A percentile compares a stretch with the other conserved stretches of the same genome.
Evolutionary conservation across 1,140 invertebrate genomes (phyloP).

Genomic region (Drosophila neocordata): DNA sequence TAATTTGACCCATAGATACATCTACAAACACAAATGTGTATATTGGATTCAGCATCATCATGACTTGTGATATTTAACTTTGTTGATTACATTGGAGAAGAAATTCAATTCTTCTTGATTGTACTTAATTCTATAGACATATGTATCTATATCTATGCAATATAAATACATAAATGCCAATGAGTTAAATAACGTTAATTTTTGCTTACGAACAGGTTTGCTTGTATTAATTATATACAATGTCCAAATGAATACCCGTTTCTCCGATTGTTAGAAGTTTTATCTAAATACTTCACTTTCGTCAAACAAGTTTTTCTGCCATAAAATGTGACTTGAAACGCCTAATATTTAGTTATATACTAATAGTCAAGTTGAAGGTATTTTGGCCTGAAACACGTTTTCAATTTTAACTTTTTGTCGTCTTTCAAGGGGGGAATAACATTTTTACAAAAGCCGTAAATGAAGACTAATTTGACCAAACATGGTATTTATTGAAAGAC

Average conservation of each 20-base stretch:
- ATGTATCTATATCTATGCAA: too few species aligned
- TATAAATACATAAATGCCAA: not conserved
- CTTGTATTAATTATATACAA: slow-evolving; percentile 38
- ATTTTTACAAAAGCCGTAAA: not conserved
- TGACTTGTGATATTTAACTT: slow-evolving; percentile 3
- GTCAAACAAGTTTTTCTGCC: slow-evolving; percentile 47
- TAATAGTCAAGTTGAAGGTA: slow-evolving; percentile 30
- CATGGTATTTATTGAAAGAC: too few species aligned
- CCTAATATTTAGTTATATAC: slow-evolving; percentile 20
- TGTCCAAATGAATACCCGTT: slow-evolving; percentile 40
- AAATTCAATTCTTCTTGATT: not conserved
- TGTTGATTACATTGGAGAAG: not conserved
- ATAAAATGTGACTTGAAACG: slow-evolving; percentile 54
- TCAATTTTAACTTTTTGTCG: not conserved
- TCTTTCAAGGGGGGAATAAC: not conserved
- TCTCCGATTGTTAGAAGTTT: slow-evolving; percentile 41
- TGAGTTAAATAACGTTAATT: slow-evolving; percentile 40
- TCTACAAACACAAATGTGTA: not conserved
- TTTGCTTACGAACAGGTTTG: slow-evolving; percentile 34
- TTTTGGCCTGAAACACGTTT: slow-evolving; percentile 2
- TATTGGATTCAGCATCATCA: not conserved
- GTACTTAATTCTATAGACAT: not conserved
- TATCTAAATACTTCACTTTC: slow-evolving; percentile 43
- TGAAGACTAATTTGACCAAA: not conserved
- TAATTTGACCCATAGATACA: not conserved